A percentile compares a stretch with the other conserved stretches of the same genome.
Conservation (phyloP, 2,888 invertebrate genomes). For the Chaitophorus viminalis region DNA sequence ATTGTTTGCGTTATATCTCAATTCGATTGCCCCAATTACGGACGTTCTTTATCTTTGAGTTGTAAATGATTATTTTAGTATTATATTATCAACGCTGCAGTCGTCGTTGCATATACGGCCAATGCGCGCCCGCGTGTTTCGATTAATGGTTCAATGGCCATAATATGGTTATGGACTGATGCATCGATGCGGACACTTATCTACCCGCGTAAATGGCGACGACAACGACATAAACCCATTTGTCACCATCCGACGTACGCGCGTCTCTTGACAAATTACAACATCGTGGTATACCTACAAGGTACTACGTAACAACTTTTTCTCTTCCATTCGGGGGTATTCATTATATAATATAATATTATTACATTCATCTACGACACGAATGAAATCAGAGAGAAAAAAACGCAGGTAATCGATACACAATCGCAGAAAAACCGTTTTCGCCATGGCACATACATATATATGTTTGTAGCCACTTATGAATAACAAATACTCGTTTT, state of each 20-base stretch:
- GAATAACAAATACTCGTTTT: background rate
- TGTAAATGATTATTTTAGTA: background rate
- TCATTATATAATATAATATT: background rate
- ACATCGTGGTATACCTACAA: background rate
- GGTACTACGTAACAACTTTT: background rate
- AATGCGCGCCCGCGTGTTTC: background rate
- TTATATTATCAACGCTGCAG: background rate
- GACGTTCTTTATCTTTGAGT: background rate
- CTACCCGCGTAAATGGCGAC: background rate
- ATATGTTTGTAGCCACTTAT: too few species aligned
- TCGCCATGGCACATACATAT: background rate
- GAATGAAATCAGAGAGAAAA: background rate
- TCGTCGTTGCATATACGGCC: background rate
- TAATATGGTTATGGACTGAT: background rate
- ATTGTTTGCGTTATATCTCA: background rate
- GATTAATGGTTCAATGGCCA: slow-evolving; percentile 1
- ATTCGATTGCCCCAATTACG: background rate
- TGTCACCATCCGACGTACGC: background rate
- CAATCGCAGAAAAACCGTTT: background rate
- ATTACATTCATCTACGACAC: background rate
- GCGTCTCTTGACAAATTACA: slow-evolving; percentile 4
- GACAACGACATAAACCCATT: background rate
- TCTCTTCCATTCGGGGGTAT: background rate
- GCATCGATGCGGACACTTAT: slow-evolving; percentile 9
- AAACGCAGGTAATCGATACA: background rate